These are phyloP conservation scores for Ips nitidus DNA, from an alignment of 1,140 invertebrate genomes.

Conservation along the genomic window DNA sequence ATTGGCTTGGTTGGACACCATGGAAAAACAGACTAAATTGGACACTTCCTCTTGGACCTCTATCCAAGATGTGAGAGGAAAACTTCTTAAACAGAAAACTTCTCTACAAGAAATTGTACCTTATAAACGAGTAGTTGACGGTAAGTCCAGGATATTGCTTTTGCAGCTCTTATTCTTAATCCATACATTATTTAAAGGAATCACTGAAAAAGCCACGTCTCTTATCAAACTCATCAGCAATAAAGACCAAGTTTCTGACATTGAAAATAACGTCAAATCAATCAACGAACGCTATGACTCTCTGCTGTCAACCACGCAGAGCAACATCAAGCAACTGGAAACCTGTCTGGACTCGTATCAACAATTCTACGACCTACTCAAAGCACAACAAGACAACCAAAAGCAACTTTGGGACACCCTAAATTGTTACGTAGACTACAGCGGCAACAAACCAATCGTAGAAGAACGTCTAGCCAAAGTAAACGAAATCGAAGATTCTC, in stretches of 20 bases:
- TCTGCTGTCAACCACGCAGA: slow-evolving; percentile 61
- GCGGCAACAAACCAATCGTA: slow-evolving; percentile 76
- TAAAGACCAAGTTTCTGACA: slow-evolving; percentile 62
- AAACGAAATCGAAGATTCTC: slow-evolving; percentile 73
- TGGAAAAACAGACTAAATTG: slow-evolving; percentile 76
- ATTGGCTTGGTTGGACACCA: slow-evolving; percentile 81
- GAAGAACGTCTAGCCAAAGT: slow-evolving; percentile 74
- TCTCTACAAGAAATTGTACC: slow-evolving; percentile 85
- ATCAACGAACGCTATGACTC: slow-evolving; percentile 76
- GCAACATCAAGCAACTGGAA: slow-evolving; percentile 71
- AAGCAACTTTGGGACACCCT: slow-evolving; percentile 85
- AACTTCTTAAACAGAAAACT: slow-evolving; percentile 84
- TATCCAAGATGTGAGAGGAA: slow-evolving; percentile 83
- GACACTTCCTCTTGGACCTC: slow-evolving; percentile 72
- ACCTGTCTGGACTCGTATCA: slow-evolving; percentile 75
- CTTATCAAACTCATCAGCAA: slow-evolving; percentile 62
- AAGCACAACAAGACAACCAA: slow-evolving; percentile 82
- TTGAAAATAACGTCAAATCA: slow-evolving; percentile 67
- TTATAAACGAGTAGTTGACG: slow-evolving; percentile 87
- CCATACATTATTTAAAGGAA: slow-evolving; percentile 42
- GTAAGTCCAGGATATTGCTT: slow-evolving; percentile 42
- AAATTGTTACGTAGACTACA: slow-evolving; percentile 74
- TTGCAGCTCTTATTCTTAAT: neutral
- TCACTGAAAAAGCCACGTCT: slow-evolving; percentile 83
- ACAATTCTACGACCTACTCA: slow-evolving; percentile 82